Evolutionary conservation across 2,113 vertebrate species (phyloP), one percentile per base, ranked within the genome.

Genomic region (Elgaria multicarinata): DNA sequence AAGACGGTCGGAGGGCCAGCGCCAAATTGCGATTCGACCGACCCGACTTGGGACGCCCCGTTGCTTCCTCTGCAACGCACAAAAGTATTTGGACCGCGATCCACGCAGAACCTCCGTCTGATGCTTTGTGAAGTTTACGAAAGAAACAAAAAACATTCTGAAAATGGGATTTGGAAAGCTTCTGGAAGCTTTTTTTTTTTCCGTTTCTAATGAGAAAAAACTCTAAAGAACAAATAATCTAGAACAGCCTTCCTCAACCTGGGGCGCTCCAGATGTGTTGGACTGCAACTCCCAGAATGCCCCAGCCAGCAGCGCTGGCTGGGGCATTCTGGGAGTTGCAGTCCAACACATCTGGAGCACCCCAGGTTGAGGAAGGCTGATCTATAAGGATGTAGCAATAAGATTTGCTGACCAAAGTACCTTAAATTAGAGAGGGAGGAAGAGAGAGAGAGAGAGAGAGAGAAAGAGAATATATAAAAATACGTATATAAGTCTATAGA

Each of bases 401-500:
- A 89, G 50, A 66, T 90, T 90, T 90, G 83, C 89, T 90, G 90
- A 94, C 84, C 93, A 94, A 90, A 91, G 88, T 89, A 87, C 81
- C 77, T 89, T 87, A 79, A 92, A 2, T 87, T 74, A 69, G 84
- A 13, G 85, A 50, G n/a, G n/a, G n/a, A n/a, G n/a, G 88, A n/a
- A 90, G 83, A 58, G 86, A 80, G 89, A 53, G 50, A 87, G 71
- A 83, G 42, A 88, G 50, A 83, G 83, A 14, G 79, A 36, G 87
- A 89, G 83, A 77, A 89, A 79, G 90, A 67, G 79, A 89, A 81
- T 62, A 12, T 85, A 64, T 83, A 82, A 83, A 92, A 67, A 86
- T 89, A 92, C 85, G 85, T 64, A 83, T 93, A 91, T 94, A 95
- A 95, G 94, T 93, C 92, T 95, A 92, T 91, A 90, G 87, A 93